phyloP scores from a whole-genome alignment of 2,113 vertebrate genomes.

The Eonycteris spelaea region DNA sequence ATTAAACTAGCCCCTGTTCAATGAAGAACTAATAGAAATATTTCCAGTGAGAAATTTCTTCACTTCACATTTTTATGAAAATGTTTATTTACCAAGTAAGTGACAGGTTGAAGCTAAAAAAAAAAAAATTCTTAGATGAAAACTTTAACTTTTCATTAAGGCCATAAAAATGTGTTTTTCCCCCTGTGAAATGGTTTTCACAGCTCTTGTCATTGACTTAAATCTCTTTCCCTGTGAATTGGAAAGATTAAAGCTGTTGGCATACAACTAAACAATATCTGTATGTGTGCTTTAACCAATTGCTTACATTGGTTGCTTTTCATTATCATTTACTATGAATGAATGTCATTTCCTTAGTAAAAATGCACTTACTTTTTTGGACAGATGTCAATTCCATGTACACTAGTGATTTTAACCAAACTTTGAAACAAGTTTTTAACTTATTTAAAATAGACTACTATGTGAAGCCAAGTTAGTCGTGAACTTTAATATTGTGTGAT shows the following conservation, averaged over 20 bases:
- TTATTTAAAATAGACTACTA: background rate
- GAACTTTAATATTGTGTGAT: background rate
- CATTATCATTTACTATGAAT: constrained; percentile 25
- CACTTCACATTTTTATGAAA: background rate
- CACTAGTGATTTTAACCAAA: constrained; percentile 21
- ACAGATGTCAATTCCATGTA: constrained; percentile 26
- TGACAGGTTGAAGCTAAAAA: background rate
- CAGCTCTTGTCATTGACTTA: constrained; percentile 3
- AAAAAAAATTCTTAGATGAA: background rate
- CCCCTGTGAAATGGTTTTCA: background rate
- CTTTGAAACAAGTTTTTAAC: background rate
- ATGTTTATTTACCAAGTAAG: background rate
- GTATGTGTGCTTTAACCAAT: background rate
- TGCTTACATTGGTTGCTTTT: constrained; percentile 23
- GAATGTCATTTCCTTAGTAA: constrained; percentile 47
- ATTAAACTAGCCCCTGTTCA: background rate
- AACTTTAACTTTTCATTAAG: background rate
- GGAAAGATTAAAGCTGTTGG: constrained; percentile 8
- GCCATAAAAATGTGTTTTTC: background rate
- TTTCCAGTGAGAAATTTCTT: background rate
- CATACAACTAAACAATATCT: constrained; percentile 3
- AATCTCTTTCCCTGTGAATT: background rate
- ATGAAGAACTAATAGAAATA: background rate
- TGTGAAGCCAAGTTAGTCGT: background rate
- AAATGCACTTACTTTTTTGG: background rate